Evolutionary conservation across 1,140 invertebrate genomes (phyloP), one percentile per base, ranked within the genome.

Genomic region (Drosophila neocordata): DNA sequence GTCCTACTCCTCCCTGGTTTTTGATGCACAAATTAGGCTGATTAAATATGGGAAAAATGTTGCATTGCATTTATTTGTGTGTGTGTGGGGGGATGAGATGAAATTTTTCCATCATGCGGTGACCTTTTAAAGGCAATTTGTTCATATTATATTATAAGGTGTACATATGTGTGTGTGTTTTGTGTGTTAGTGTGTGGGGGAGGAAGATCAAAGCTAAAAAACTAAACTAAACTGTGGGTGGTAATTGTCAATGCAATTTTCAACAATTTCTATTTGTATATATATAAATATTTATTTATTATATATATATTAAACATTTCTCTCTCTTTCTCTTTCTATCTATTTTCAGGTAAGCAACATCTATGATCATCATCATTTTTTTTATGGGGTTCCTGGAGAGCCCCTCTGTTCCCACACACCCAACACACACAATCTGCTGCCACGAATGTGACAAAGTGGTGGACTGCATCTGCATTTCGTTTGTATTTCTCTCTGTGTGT

Each of bases 291-390:
- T 31, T 31, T 31, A 31, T 24, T 24, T 24, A 24, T 24, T 24
- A 24, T 24, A 24, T 55, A 41, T 38, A 3, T 66, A 61, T 34
- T 20, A 2, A 76, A 53, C 76, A 53, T 27, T 87, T 48, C 15
- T 48, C 18, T 48, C 18, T 18, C 5, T 48, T 48, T 48, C 9
- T 48, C 9, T 20, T 20, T 20, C 8, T 20, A 6, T 44, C 41
- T 48, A 48, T 48, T 48, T 87, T 13, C 75, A 87, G 82, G 82
- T 87, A 87, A 87, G 82, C 82, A 70, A 80, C 60, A 6, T 7
- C 27, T 31, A 5, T 20, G 18, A 60, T 55, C 35, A 5, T 4
- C 24, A 4, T 15, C 7, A n/a, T 34, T 53, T n/a, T 53, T n/a
- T 44, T 8, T 48, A 48, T 48, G 41, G 41, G 41, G 2, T 18